Base-by-base conservation (phyloP, 2,113 vertebrate species). In the Rhipidura dahli region DNA sequence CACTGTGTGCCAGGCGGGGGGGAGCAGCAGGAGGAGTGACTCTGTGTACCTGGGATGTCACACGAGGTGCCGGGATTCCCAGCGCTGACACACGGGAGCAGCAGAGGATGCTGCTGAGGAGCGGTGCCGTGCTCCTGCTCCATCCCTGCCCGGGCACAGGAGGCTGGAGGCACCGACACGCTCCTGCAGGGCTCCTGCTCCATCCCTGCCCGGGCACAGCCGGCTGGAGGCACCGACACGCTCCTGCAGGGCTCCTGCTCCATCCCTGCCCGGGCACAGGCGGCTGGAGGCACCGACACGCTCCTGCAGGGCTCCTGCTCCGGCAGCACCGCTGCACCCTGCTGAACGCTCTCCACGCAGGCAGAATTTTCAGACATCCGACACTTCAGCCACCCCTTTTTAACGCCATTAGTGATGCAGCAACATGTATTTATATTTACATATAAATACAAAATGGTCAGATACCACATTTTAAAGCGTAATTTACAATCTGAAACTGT, bases 401-500 rank as follows among this genome's bases (percentile, higher is more conserved):
- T 93, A 89, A 92, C 89, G 89, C 88, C 53, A 51, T 87, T 79
- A 94, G 87, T 82, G 78, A 95, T 92, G 94, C 85, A 96, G 95
- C 84, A 70, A 94, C 66, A 81, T 40, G 83, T 94, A 95, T 94
- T 94, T 95, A 84, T 97, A 96, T 86, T 78, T 71, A 82, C 56
- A 91, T 85, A 87, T 94, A 96, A 96, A 95, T 95, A 94, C 87
- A 94, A 78, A 96, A 87, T 94, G 93, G 73, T 85, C 93, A 59
- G 54, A 83, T 87, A 83, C 49, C 92, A 91, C 87, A 78, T 77
- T 93, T 92, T 79, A 10, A 87, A 97, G 87, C 81, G 17, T 90
- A 89, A 89, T 87, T 94, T 85, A 90, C 92, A 69, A 92, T 91
- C 81, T 92, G 69, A 92, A 95, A 97, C 75, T 78, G 94, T 75